A percentile compares a stretch with the other conserved stretches of the same genome.
These are phyloP conservation scores for Gephyroberyx darwinii DNA, from an alignment of 2,797 vertebrate species.

Conservation along the genomic window DNA sequence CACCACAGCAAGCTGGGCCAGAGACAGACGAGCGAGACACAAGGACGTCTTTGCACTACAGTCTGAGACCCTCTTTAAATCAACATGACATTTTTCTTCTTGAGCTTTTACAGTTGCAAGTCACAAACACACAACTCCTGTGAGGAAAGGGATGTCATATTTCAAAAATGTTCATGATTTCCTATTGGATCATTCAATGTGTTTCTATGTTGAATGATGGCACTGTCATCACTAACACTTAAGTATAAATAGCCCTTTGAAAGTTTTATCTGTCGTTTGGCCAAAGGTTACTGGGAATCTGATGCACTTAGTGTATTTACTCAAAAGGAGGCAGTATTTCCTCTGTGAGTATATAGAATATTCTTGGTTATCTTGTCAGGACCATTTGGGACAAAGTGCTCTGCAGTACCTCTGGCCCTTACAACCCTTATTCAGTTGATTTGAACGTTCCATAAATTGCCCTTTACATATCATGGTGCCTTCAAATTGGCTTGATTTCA, in stretches of 20 bases:
- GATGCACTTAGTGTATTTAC: constrained; percentile 16
- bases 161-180: constrained; percentile 20
- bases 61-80: constrained; percentile 24
- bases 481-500: constrained; percentile 35
- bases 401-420: constrained; percentile 1
- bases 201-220: constrained; percentile 27
- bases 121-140: constrained; percentile 23
- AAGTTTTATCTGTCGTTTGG: constrained; percentile 9
- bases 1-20: constrained; percentile 34
- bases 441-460: constrained; percentile 33
- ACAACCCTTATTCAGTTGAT: constrained; percentile 16
- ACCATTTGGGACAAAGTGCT: constrained; percentile 18
- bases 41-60: constrained; percentile 30
- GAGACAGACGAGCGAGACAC: constrained; percentile 40
- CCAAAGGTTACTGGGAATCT: constrained; percentile 12
- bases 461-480: constrained; percentile 36
- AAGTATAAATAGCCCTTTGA: constrained; percentile 17
- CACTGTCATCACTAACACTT: not conserved
- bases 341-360: constrained; percentile 11
- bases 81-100: constrained; percentile 27
- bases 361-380: constrained; percentile 23
- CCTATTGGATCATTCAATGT: constrained; percentile 13
- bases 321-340: constrained; percentile 38
- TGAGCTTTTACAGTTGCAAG: constrained; percentile 11
- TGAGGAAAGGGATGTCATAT: constrained; percentile 23